Percentiles rank a stretch among this genome's conserved stretches.
These are phyloP conservation scores for Pseudomyrmex flavicornis DNA, from an alignment of 1,140 invertebrate species.

Conservation along the genomic window DNA sequence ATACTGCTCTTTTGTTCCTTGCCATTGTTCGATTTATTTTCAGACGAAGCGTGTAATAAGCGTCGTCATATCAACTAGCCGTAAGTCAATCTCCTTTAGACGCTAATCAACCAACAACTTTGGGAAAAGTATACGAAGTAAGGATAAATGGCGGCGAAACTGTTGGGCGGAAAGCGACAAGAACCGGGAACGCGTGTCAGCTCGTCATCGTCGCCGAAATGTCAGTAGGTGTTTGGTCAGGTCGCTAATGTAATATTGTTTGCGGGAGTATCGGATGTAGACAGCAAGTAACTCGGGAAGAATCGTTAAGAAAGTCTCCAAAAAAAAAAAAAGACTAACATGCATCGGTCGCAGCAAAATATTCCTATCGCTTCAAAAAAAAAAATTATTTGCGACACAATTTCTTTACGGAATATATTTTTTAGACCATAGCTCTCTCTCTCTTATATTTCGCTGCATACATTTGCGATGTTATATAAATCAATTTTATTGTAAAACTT, in stretches of 20 bases:
- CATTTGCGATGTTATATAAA: too few species aligned
- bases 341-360: not conserved
- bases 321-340: not conserved
- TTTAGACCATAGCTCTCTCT: too few species aligned
- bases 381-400: not conserved
- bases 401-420: not conserved
- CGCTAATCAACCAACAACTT: constrained; percentile 54
- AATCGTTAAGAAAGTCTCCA: constrained; percentile 61
- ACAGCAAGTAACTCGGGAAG: constrained; percentile 43
- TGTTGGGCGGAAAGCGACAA: constrained; percentile 39
- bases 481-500: too few species aligned
- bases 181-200: constrained; percentile 70
- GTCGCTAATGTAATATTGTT: constrained; percentile 81
- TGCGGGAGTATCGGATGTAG: constrained; percentile 71
- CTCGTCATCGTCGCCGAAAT: constrained; percentile 62
- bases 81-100: constrained; percentile 46
- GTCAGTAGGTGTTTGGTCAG: constrained; percentile 74
- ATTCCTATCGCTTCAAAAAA: constrained; percentile 22
- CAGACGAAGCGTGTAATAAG: not conserved
- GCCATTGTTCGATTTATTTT: not conserved
- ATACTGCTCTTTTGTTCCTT: not conserved
- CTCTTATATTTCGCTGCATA: too few species aligned
- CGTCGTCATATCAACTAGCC: not conserved
- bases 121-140: constrained; percentile 44
- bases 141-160: constrained; percentile 56